Evolutionary conservation across 2,113 vertebrate genomes (phyloP), one percentile per base, ranked within the genome.

Genomic region (Athene noctua): DNA sequence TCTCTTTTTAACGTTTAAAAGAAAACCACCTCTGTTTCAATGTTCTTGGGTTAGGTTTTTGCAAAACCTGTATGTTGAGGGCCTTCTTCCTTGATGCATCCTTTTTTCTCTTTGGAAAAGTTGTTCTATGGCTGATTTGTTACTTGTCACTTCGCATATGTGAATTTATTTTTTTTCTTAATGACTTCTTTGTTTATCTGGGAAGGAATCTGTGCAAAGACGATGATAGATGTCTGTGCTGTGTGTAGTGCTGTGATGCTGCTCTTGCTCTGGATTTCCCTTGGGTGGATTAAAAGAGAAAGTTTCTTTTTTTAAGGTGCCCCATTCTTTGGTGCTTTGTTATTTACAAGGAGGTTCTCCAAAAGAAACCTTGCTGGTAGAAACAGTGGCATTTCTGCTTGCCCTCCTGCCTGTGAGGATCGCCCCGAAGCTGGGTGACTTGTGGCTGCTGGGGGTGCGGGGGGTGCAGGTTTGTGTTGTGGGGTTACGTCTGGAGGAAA

Each of bases 251-350:
- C 91, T 71, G 94, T 92, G 88, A 90, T 86, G 80, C 87, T 80
- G 88, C 82, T 81, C 75, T 94, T 89, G 47, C 79, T 96, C 78
- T 96, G 92, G 71, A 85, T 81, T 92, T 92, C 63, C 55, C 74
- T 72, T 90, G 89, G 66, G 83, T 96, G 88, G 80, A 96, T 95
- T 97, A 93, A 92, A 94, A 92, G 29, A 93, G 79, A 94, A 70
- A 78, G 80, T 38, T 68, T 78, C 23, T 75, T 47, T 81, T 42
- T 57, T 72, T 27, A 67, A 84, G 58, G n/a, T 82, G 58, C 40
- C 63, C 61, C 8, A 3, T 70, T 92, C 32, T 54, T 88, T 80
- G 23, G 52, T 96, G 51, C 52, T 88, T 83, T 80, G 46, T 84
- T 57, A 49, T 88, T 66, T 84, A 84, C 51, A 47, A 20, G 49